Conservation (phyloP, 1,140 invertebrate genomes). For the Drosophila punjabiensis region DNA sequence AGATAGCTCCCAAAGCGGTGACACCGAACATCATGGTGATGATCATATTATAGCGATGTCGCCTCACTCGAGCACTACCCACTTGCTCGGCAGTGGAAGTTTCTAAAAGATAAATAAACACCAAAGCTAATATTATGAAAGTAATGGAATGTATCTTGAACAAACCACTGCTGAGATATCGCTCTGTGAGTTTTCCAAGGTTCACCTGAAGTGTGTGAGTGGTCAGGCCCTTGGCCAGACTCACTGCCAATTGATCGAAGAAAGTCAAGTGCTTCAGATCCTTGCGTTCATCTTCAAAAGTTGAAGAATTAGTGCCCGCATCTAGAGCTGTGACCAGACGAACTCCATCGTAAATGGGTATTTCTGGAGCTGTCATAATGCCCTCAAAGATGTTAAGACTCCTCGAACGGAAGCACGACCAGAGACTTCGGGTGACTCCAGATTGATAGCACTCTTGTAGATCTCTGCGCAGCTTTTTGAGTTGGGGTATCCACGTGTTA, state of each 20-base stretch:
- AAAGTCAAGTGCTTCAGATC: constrained; percentile 72
- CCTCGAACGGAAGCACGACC: constrained; percentile 71
- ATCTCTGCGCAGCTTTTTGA: constrained; percentile 50
- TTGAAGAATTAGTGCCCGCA: constrained; percentile 1
- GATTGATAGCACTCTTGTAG: constrained; percentile 53
- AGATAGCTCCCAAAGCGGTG: constrained; percentile 89
- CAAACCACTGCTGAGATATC: constrained; percentile 60
- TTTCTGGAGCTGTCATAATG: constrained; percentile 59
- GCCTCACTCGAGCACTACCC: constrained; percentile 84
- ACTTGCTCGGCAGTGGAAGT: constrained; percentile 10
- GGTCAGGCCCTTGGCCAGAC: constrained; percentile 86
- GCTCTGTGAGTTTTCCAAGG: constrained; percentile 85
- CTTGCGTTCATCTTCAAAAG: constrained; percentile 44
- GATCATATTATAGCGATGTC: constrained; percentile 88
- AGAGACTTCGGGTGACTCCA: constrained; percentile 27
- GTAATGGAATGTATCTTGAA: background rate
- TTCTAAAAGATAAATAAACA: constrained; percentile 1
- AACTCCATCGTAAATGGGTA: constrained; percentile 70
- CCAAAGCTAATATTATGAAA: background rate
- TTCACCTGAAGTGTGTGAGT: constrained; percentile 87
- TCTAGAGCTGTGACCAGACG: constrained; percentile 33
- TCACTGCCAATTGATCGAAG: constrained; percentile 80
- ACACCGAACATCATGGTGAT: constrained; percentile 91
- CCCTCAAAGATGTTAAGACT: constrained; percentile 67
- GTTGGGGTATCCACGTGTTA: constrained; percentile 54